phyloP scores from a whole-genome alignment of 2,888 invertebrate genomes.

The Pandemis corylana region DNA sequence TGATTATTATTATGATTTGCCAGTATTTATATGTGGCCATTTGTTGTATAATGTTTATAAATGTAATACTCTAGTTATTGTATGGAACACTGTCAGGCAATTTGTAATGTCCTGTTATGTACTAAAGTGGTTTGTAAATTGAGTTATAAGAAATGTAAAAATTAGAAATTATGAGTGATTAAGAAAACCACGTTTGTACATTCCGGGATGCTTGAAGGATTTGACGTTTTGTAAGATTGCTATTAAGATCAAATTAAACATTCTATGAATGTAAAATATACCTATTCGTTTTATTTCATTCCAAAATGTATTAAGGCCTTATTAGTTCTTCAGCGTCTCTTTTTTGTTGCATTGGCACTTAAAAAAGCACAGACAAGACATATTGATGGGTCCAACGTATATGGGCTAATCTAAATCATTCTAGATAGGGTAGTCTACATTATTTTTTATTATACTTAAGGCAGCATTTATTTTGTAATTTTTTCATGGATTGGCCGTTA shows the following conservation, averaged over 20 bases:
- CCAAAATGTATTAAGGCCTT: neutral
- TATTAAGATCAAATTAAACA: slow-evolving; percentile 74
- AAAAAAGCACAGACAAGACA: too few species aligned
- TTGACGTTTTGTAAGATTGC: slow-evolving; percentile 70
- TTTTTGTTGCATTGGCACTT: too few species aligned
- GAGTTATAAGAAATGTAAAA: slow-evolving; percentile 33
- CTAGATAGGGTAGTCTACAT: too few species aligned
- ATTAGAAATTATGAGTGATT: slow-evolving; percentile 21
- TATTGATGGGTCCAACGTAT: too few species aligned
- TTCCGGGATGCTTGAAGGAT: slow-evolving; percentile 47
- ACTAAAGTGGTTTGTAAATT: slow-evolving; percentile 28
- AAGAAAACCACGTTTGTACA: slow-evolving; percentile 42
- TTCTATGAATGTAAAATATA: slow-evolving; percentile 76
- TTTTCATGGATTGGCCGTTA: too few species aligned
- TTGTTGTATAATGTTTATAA: slow-evolving; percentile 54
- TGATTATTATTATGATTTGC: slow-evolving; percentile 50
- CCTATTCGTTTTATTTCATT: slow-evolving; percentile 58
- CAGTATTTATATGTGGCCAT: slow-evolving; percentile 76
- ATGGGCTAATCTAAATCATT: too few species aligned
- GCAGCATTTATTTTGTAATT: too few species aligned
- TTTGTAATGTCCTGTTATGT: slow-evolving; percentile 29
- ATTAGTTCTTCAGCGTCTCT: neutral
- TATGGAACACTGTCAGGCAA: slow-evolving; percentile 30
- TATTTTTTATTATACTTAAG: too few species aligned
- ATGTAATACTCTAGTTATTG: slow-evolving; percentile 35